phyloP scores from a whole-genome alignment of 1,140 invertebrate genomes.

The Sarcophaga peregrina region DNA sequence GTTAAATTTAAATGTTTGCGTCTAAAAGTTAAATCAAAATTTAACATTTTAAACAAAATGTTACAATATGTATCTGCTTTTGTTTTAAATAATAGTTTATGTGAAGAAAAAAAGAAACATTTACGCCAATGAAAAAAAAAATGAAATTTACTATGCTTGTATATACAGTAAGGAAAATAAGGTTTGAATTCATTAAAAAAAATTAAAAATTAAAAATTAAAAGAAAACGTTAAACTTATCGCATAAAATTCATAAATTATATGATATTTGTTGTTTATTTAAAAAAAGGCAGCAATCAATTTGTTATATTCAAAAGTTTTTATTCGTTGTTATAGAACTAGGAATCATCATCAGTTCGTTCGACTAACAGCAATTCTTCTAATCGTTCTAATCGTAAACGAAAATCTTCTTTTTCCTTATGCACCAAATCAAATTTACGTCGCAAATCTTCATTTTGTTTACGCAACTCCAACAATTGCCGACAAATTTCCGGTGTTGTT shows the following conservation, averaged over 20 bases:
- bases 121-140: not conserved
- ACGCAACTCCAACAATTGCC: conserved; percentile 59
- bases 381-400: conserved; percentile 58
- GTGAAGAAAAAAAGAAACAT: not conserved
- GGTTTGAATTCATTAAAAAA: not conserved
- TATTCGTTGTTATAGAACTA: conserved; percentile 36
- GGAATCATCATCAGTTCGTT: conserved; percentile 43
- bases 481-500: conserved; percentile 59
- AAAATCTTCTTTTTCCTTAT: conserved; percentile 54
- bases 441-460: conserved; percentile 59
- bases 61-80: no score
- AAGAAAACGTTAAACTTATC: not conserved
- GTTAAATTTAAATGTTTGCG: not conserved
- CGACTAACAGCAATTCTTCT: conserved; percentile 55
- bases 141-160: not conserved
- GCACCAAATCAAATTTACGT: conserved; percentile 44
- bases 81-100: no score
- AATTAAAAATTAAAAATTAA: conserved; percentile 7
- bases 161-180: not conserved
- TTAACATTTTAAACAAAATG: no score
- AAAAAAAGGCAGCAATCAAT: conserved; percentile 12
- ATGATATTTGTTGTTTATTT: not conserved
- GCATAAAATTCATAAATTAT: not conserved
- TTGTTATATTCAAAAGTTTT: not conserved
- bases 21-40: no score